Base-by-base conservation (phyloP, 2,797 vertebrate genomes). In the Arctocebus calabarensis region DNA sequence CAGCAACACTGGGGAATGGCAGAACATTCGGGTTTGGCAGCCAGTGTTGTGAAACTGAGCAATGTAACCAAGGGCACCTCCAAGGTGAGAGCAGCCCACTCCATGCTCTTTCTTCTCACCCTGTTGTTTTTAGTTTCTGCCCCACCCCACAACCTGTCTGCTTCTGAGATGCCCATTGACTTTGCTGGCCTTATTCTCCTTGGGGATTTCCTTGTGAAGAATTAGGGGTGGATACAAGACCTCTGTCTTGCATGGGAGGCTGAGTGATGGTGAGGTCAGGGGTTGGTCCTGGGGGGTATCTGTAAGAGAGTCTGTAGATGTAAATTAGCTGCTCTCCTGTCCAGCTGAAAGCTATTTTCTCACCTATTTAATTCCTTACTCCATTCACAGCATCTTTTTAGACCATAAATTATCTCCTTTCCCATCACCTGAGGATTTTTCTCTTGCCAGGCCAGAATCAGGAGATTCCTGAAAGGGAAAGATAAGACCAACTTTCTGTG, bases 11-110 rank as follows among this genome's bases (percentile, higher is more conserved):
- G 61, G 68, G 93, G 27, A 0, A 1, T 2, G 5, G 52, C 4
- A 0, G 0, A 0, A 40, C 23, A 0, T 91, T 93, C 32, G 7
- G 0, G 0, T 83, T 85, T 0, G 0, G 52, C 2, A 14, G 19
- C 0, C n/a, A 2, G 3, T 93, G 93, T 45, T 96, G 88, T 14
- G 0, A 27, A 1, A 0, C 2, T 2, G 11, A 73, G 1, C 5
- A 12, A 0, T 96, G 74, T 13, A 93, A 94, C 55, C 2, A 61
- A 34, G 1, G 0, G 2, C 22, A 52, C 22, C 0, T 40, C 2
- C 1, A n/a, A 7, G 0, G 83, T 91, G 43, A 93, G 84, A 75
- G 12, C 48, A 48, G 48, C 48, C 48, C 48, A 48, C 48, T 48
- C 48, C 13, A 48, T 13, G 12, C 48, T 48, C 48, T 48, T 48